phyloP scores from a whole-genome alignment of 2,888 invertebrate species.

The Crepidodera aurea region DNA sequence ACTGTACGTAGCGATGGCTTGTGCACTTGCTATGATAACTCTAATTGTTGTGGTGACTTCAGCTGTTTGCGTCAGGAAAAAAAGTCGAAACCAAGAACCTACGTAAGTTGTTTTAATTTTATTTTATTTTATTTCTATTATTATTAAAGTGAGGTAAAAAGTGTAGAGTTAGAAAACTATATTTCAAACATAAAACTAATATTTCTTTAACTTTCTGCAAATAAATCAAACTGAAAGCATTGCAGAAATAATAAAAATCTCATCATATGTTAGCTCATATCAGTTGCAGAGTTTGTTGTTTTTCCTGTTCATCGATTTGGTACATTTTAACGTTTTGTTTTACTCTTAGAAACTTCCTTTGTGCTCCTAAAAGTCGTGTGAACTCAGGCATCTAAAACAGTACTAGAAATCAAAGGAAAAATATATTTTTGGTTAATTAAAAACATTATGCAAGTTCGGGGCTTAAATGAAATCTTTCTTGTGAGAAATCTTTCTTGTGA shows the following conservation, averaged over 20 bases:
- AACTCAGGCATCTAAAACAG: background rate
- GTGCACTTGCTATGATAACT: conserved; percentile 77
- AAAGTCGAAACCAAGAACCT: conserved; percentile 73
- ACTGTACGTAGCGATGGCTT: conserved; percentile 82
- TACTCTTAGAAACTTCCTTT: background rate
- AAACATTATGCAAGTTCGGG: too few relatives aligned
- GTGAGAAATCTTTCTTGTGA: too few relatives aligned
- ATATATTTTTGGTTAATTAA: background rate
- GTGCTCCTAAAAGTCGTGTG: background rate
- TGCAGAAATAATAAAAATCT: too few relatives aligned
- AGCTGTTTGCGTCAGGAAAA: conserved; percentile 72
- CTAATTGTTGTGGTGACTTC: conserved; percentile 74
- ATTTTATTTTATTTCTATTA: background rate
- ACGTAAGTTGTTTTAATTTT: conserved; percentile 65
- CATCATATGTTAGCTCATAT: too few relatives aligned
- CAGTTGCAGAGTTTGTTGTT: background rate
- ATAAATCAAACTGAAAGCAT: too few relatives aligned
- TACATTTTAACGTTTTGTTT: background rate
- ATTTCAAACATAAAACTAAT: too few relatives aligned
- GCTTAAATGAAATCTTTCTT: too few relatives aligned
- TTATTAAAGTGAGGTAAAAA: too few relatives aligned
- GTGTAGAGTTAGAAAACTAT: too few relatives aligned
- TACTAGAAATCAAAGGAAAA: background rate
- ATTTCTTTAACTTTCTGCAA: too few relatives aligned
- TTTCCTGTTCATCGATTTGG: background rate